Conservation (phyloP, 2,797 vertebrate genomes). For the Myotis planiceps region DNA sequence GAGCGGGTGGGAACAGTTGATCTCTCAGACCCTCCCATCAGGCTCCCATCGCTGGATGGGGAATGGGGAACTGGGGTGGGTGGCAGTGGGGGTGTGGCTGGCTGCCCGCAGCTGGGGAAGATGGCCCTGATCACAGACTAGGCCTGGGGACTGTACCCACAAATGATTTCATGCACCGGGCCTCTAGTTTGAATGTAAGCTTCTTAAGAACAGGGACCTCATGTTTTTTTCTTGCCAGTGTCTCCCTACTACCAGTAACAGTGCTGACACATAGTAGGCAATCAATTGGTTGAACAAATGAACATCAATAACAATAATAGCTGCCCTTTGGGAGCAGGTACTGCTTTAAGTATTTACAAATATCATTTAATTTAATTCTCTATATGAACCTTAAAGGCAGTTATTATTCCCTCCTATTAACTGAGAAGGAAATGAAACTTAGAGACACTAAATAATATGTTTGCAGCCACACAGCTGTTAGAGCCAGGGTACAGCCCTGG, state of each 20-base stretch:
- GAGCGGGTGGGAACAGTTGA: too few species aligned
- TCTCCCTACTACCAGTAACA: not conserved
- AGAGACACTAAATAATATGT: not conserved
- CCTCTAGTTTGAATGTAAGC: not conserved
- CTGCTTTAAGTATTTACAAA: not conserved
- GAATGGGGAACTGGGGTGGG: too few species aligned
- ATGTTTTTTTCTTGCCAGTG: not conserved
- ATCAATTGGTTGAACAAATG: not conserved
- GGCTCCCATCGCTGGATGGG: too few species aligned
- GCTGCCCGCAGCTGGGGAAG: too few species aligned
- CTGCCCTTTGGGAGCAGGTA: not conserved
- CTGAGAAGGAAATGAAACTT: conserved; percentile 41
- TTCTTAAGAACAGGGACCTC: not conserved
- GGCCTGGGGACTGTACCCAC: too few species aligned
- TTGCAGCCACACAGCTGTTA: not conserved
- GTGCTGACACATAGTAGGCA: not conserved
- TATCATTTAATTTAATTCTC: conserved; percentile 24
- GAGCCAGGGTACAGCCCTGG: not conserved
- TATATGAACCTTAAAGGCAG: not conserved
- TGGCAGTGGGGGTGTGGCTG: too few species aligned
- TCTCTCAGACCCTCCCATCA: too few species aligned
- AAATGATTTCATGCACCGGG: too few species aligned
- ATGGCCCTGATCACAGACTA: too few species aligned
- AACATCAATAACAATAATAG: not conserved
- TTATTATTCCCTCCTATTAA: not conserved